These are phyloP conservation scores for Pachydiplax longipennis DNA, from an alignment of 2,888 invertebrate genomes.

Conservation along the genomic window DNA sequence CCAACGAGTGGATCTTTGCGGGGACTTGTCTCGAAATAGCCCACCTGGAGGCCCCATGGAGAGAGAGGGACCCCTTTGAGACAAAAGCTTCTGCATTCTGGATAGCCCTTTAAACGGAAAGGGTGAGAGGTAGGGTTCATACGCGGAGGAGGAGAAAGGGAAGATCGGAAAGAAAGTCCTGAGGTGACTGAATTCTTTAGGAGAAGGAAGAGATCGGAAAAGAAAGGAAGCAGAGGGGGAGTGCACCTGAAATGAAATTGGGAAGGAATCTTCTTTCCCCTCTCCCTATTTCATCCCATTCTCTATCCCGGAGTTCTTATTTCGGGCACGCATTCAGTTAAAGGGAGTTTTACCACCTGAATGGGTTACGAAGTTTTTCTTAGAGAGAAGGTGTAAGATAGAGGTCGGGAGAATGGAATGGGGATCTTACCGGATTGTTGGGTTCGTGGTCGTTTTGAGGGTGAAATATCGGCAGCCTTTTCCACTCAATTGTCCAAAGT, in stretches of 20 bases:
- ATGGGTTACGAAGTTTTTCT: background rate
- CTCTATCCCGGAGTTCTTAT: background rate
- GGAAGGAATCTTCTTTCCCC: background rate
- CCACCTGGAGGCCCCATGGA: constrained; percentile 24
- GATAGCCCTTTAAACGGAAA: background rate
- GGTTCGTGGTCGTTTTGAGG: constrained; percentile 14
- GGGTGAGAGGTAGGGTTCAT: background rate
- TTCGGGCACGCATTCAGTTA: constrained; percentile 36
- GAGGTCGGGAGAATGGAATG: background rate
- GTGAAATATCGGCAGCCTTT: constrained; percentile 24
- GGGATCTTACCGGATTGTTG: constrained; percentile 24
- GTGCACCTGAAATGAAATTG: constrained; percentile 28
- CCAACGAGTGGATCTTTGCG: background rate
- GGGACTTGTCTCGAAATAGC: background rate
- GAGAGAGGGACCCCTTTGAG: background rate
- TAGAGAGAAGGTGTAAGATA: background rate
- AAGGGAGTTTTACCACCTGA: constrained; percentile 38
- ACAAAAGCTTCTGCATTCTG: background rate
- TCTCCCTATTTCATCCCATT: background rate
- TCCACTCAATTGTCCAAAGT: background rate
- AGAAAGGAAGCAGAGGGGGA: too few species aligned
- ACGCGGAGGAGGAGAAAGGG: too few species aligned
- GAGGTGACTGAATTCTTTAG: background rate
- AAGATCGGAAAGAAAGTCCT: background rate
- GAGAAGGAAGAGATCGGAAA: background rate